Conservation (phyloP, 2,113 vertebrate species). For the Dipodomys ordii region DNA sequence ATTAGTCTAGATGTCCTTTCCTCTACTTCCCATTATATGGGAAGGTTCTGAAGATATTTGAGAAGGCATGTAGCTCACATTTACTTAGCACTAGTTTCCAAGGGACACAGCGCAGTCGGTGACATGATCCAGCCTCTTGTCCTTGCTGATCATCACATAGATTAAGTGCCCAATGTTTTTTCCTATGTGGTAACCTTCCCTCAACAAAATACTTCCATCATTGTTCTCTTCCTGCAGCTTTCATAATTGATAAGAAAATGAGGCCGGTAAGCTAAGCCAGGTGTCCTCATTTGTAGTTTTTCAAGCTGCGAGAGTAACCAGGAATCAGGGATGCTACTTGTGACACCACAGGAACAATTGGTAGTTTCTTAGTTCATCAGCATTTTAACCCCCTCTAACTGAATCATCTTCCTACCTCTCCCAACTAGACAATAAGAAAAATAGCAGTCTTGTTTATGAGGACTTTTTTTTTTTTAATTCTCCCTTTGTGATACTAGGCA, state of each 20-base stretch:
- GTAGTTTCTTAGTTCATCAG: background rate
- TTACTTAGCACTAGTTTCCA: slow-evolving; percentile 52
- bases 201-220: background rate
- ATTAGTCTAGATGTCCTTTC: slow-evolving; percentile 11
- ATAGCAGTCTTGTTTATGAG: background rate
- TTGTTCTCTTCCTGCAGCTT: slow-evolving; percentile 18
- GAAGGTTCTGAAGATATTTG: slow-evolving; percentile 55
- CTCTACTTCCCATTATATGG: background rate
- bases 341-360: background rate
- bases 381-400: background rate
- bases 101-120: slow-evolving; percentile 52
- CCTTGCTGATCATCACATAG: slow-evolving; percentile 48
- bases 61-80: slow-evolving; percentile 50
- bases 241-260: slow-evolving; percentile 60
- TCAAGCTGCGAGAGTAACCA: background rate
- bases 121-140: slow-evolving; percentile 61
- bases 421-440: background rate
- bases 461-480: background rate
- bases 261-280: slow-evolving; percentile 29
- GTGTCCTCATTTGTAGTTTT: slow-evolving; percentile 30
- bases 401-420: background rate
- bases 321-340: background rate
- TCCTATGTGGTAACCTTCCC: slow-evolving; percentile 50
- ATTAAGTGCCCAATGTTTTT: slow-evolving; percentile 18
- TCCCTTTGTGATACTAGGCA: background rate